These are phyloP conservation scores for Lepidostoma basale DNA, from an alignment of 1,140 invertebrate genomes.

Conservation along the genomic window DNA sequence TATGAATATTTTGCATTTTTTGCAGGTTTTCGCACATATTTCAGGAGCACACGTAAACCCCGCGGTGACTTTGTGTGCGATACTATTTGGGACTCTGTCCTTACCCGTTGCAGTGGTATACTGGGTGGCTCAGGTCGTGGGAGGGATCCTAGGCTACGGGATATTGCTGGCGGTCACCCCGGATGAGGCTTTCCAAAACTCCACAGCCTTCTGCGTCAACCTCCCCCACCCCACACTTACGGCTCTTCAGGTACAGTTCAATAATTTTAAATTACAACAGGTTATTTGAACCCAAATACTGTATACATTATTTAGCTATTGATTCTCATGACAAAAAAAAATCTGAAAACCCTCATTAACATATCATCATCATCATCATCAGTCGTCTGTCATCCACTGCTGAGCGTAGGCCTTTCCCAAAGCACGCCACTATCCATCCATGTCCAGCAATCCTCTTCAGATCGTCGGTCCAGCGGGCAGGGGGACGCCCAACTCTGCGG, in stretches of 20 bases:
- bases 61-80: slow-evolving; percentile 72
- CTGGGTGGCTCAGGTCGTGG: slow-evolving; percentile 72
- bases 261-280: not conserved
- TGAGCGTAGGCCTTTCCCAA: no score
- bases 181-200: slow-evolving; percentile 40
- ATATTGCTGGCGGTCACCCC: slow-evolving; percentile 67
- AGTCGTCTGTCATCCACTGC: no score
- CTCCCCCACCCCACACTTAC: slow-evolving; percentile 56
- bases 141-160: slow-evolving; percentile 72
- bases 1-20: no score
- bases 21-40: slow-evolving; percentile 71
- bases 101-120: slow-evolving; percentile 72
- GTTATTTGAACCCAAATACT: no score
- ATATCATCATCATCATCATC: no score
- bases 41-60: slow-evolving; percentile 80
- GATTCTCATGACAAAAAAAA: not conserved
- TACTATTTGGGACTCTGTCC: slow-evolving; percentile 61
- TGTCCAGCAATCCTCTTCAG: no score
- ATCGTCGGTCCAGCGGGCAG: no score
- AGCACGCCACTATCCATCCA: no score
- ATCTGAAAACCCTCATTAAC: not conserved
- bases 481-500: no score
- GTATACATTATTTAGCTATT: no score
- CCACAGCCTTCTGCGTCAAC: slow-evolving; percentile 65
- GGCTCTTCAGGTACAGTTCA: slow-evolving; percentile 47